phyloP scores from a whole-genome alignment of 2,113 vertebrate genomes.

The Sturnira hondurensis region DNA sequence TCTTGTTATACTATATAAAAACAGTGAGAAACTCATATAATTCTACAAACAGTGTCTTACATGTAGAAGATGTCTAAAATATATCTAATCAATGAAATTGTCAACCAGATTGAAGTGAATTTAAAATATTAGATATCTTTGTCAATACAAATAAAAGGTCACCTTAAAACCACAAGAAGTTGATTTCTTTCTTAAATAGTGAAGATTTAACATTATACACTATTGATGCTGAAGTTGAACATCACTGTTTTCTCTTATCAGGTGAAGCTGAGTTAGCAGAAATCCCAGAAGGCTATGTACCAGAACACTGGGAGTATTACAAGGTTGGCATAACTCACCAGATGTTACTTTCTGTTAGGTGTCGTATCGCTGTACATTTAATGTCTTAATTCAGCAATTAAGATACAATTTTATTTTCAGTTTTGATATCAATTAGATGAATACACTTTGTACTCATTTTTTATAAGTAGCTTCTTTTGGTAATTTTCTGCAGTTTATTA shows the following conservation, averaged over 20 bases:
- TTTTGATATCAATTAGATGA: conserved; percentile 19
- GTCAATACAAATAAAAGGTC: not conserved
- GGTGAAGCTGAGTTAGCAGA: conserved; percentile 94
- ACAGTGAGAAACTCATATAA: not conserved
- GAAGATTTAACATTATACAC: not conserved
- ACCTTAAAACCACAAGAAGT: not conserved
- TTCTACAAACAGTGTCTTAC: not conserved
- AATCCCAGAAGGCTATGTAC: conserved; percentile 91
- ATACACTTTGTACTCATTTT: not conserved
- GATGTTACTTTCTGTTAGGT: not conserved
- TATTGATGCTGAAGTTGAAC: not conserved
- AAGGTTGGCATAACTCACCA: conserved; percentile 80
- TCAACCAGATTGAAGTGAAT: not conserved
- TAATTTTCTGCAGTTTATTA: conserved; percentile 4
- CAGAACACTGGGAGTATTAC: conserved; percentile 95
- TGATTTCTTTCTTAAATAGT: conserved; percentile 14
- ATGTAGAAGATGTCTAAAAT: not conserved
- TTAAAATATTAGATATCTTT: conserved; percentile 7
- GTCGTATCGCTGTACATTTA: not conserved
- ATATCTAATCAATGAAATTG: not conserved
- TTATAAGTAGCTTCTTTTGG: not conserved
- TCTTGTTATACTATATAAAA: not conserved
- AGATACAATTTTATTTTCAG: not conserved
- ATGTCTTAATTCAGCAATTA: conserved; percentile 18
- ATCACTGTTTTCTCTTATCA: conserved; percentile 68